Conservation (phyloP, 1,140 invertebrate species). For the Drosophila arizonae region DNA sequence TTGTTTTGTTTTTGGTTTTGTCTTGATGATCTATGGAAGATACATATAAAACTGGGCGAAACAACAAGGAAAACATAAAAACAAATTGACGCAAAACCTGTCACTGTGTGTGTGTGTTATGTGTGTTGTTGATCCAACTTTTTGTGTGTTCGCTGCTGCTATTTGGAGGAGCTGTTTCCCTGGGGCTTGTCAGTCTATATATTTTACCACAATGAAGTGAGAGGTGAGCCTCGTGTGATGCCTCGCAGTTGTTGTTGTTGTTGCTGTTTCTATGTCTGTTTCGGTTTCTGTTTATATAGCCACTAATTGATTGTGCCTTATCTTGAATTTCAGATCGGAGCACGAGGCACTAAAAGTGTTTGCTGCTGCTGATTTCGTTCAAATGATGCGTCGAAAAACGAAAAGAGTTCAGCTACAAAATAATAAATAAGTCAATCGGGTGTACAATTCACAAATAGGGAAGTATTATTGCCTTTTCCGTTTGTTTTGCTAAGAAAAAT, state of each 20-base stretch:
- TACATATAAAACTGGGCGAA: slow-evolving; percentile 23
- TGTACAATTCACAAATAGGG: neutral
- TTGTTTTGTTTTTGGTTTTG: slow-evolving; percentile 18
- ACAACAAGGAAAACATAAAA: slow-evolving; percentile 41
- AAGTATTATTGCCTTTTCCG: neutral
- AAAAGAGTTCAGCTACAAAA: neutral
- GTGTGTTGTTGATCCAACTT: slow-evolving; percentile 18
- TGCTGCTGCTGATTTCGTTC: slow-evolving; percentile 1
- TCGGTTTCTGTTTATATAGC: slow-evolving; percentile 61
- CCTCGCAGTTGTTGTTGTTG: slow-evolving; percentile 2
- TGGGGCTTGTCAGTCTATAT: slow-evolving; percentile 61
- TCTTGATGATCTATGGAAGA: slow-evolving; percentile 24
- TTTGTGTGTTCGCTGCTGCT: slow-evolving; percentile 2
- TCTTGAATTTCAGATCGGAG: slow-evolving; percentile 71
- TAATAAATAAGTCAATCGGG: too few species aligned
- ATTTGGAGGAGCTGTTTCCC: slow-evolving; percentile 14
- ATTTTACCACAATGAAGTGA: slow-evolving; percentile 56
- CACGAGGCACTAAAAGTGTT: slow-evolving; percentile 43
- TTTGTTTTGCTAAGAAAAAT: neutral
- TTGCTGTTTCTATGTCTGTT: slow-evolving; percentile 3
- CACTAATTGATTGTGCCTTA: slow-evolving; percentile 74
- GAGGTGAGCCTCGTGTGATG: slow-evolving; percentile 5
- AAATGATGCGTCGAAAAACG: slow-evolving; percentile 3
- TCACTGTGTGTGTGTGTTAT: slow-evolving; percentile 2
- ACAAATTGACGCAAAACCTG: slow-evolving; percentile 19